phyloP scores from a whole-genome alignment of 2,797 vertebrate species.

The Tamandua tetradactyla region DNA sequence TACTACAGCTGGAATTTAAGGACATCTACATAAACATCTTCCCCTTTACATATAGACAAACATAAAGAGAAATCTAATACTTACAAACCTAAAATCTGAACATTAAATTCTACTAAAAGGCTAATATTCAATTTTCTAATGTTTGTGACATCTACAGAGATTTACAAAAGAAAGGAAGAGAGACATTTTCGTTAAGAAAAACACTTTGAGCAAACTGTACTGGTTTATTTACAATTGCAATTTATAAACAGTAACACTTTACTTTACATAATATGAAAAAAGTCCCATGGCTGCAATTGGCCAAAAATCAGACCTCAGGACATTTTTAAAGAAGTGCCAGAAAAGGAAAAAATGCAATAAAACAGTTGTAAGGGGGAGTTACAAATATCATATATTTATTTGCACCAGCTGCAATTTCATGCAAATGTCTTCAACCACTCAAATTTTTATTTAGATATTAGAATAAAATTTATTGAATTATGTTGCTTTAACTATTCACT shows the following conservation, averaged over 20 bases:
- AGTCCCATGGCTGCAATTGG: constrained; percentile 84
- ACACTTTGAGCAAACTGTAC: constrained; percentile 85
- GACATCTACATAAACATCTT: constrained; percentile 25
- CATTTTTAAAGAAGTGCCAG: constrained; percentile 77
- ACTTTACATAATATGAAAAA: constrained; percentile 86
- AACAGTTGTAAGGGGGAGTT: constrained; percentile 77
- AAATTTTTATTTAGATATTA: constrained; percentile 79
- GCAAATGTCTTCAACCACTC: constrained; percentile 84
- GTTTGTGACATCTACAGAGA: neutral
- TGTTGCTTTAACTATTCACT: constrained; percentile 81
- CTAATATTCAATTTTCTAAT: constrained; percentile 5
- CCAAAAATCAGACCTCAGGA: constrained; percentile 81
- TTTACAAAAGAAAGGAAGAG: constrained; percentile 12
- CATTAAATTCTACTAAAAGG: constrained; percentile 13
- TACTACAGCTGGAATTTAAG: neutral
- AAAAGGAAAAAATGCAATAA: constrained; percentile 80
- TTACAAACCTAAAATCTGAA: constrained; percentile 21
- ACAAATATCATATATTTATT: constrained; percentile 78
- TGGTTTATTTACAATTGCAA: constrained; percentile 88
- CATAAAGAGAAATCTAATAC: constrained; percentile 32
- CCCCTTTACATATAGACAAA: neutral
- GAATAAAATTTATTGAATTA: constrained; percentile 79
- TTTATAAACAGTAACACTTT: constrained; percentile 90
- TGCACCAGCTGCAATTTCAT: constrained; percentile 84
- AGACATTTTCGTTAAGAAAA: constrained; percentile 64